Base-by-base conservation (phyloP, 2,113 vertebrate genomes). In the Electrona antarctica region DNA sequence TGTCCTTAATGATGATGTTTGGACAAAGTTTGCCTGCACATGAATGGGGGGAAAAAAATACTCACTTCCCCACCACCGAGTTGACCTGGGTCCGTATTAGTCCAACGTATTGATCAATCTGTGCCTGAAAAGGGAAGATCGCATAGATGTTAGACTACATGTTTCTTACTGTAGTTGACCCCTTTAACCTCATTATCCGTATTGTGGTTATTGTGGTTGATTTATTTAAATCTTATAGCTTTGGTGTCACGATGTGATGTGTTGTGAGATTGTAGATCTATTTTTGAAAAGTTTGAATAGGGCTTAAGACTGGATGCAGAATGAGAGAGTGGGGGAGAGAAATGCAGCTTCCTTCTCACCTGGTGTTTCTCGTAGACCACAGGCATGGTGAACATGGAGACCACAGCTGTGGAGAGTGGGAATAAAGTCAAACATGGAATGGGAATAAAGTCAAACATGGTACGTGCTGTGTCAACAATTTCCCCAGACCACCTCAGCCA, bases 281-380 rank as follows among this genome's bases (percentile, higher is more conserved):
- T 41, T 41, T 41, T 41, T 41, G 21, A 41, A 41, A 41, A 4
- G 33, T 41, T 41, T 41, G 33, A 41, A 41, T 41, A 41, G 33
- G 33, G 33, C 33, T 41, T 41, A 41, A 41, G 5, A 41, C 3
- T 41, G 33, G 33, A 41, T 41, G 14, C 47, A 28, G n/a, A 7
- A 55, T 7, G 33, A 48, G 41, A 29, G 2, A 45, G 9, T 6
- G 14, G 7, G 33, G 33, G 33, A 41, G 33, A 41, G 33, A 41
- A 41, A 29, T 46, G 8, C 62, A 41, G 8, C 1, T 72, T 7
- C 12, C 13, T 48, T 85, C 92, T 77, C 93, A 99, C 98, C 96
- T 99, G 97, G 88, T 99, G 96, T 90, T 98, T 99, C 91, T 99
- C 96, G 68, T 99, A 99, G 88, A 99, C 96, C 85, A 97, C 95